Evolutionary conservation across 2,113 vertebrate species (phyloP).

Genomic region (Datnioides undecimradiatus): DNA sequence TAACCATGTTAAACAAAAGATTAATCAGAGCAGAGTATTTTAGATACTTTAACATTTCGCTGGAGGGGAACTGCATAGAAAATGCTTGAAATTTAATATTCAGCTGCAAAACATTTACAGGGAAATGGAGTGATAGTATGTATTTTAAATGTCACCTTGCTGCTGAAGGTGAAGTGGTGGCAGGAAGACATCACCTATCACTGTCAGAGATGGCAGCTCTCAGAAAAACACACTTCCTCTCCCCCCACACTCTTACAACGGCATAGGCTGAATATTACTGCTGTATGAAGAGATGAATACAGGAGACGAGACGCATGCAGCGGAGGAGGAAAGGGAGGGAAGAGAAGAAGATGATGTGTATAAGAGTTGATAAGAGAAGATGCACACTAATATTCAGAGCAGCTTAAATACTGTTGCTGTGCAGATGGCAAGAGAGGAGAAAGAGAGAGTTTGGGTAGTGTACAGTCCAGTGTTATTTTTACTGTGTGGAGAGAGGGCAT

Average conservation of each 20-base stretch:
- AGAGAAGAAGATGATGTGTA: conserved; percentile 43
- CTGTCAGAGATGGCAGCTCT: conserved; percentile 80
- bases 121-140: conserved; percentile 67
- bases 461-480: no score
- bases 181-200: conserved; percentile 78
- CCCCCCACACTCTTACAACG: conserved; percentile 37
- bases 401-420: conserved; percentile 40
- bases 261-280: conserved; percentile 58
- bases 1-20: no score
- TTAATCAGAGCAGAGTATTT: no score
- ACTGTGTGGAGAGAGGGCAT: background rate
- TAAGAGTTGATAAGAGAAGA: conserved; percentile 54
- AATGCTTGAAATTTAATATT: conserved; percentile 65
- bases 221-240: conserved; percentile 69
- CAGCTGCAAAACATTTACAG: conserved; percentile 67
- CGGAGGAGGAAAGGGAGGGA: conserved; percentile 19
- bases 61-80: conserved; percentile 37
- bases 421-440: conserved; percentile 13
- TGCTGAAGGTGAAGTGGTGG: conserved; percentile 75
- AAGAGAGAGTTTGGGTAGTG: conserved; percentile 20
- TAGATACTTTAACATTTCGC: no score
- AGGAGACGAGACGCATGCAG: conserved; percentile 33
- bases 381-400: conserved; percentile 53
- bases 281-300: conserved; percentile 41
- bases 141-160: conserved; percentile 82